A percentile compares a stretch with the other conserved stretches of the same genome.
Conservation (phyloP, 2,888 invertebrate species). For the Campoletis raptor region DNA sequence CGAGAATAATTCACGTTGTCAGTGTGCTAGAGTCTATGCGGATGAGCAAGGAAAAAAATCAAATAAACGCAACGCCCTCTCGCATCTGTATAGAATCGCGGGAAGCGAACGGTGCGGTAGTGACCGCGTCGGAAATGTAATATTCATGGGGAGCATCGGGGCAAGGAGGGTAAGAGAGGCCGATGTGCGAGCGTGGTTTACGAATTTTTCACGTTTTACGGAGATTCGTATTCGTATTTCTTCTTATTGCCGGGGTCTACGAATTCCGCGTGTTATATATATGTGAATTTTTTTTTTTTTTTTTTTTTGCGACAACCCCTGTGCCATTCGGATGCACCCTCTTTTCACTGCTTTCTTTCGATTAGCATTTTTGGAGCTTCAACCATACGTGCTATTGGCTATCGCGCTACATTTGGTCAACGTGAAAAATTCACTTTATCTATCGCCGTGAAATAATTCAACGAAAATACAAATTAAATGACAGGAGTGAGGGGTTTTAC, state of each 20-base stretch:
- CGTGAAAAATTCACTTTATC: slow-evolving; percentile 28
- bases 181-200: slow-evolving; percentile 43
- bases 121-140: slow-evolving; percentile 66
- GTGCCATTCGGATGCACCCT: slow-evolving; percentile 35
- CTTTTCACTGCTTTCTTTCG: slow-evolving; percentile 58
- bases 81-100: background rate
- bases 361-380: slow-evolving; percentile 59
- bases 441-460: slow-evolving; percentile 39
- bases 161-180: slow-evolving; percentile 27
- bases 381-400: slow-evolving; percentile 15
- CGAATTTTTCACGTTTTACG: slow-evolving; percentile 66
- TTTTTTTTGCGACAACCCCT: slow-evolving; percentile 19
- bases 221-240: slow-evolving; percentile 51
- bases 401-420: slow-evolving; percentile 37
- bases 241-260: slow-evolving; percentile 46
- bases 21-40: slow-evolving; percentile 14
- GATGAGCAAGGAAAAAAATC: slow-evolving; percentile 46
- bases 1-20: slow-evolving; percentile 61
- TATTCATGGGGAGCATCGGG: slow-evolving; percentile 61
- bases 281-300: background rate
- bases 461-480: slow-evolving; percentile 39
- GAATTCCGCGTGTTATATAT: slow-evolving; percentile 26
- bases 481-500: background rate
- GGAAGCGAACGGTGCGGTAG: background rate
- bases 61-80: slow-evolving; percentile 43